Evolutionary conservation across 1,140 invertebrate species (phyloP), one percentile per base, ranked within the genome.

Genomic region (Platyura marginata): DNA sequence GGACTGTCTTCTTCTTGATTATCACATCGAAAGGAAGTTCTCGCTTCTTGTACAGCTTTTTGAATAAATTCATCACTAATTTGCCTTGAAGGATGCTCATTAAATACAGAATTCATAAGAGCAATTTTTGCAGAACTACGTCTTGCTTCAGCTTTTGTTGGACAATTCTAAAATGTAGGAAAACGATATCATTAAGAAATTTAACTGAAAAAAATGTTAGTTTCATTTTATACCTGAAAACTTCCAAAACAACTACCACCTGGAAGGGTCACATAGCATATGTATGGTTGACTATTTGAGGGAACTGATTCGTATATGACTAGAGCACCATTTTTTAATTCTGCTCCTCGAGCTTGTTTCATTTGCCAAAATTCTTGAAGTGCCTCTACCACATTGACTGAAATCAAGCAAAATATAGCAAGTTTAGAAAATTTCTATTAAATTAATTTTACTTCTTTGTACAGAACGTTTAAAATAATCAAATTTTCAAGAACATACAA

Each of bases 351-450:
- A 22, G 81, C 75, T 53, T 85, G 81, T 64, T 95, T 94, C 85
- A 93, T 89, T 66, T 93, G 88, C 90, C 90, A 95, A 63, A 95
- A 95, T 66, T 93, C 89, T 64, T 94, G 89, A 21, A 95, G 66
- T 9, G 89, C 89, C 65, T 94, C 89, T 21, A 94, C 88, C 10
- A 94, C 89, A 66, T 95, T 92, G 46, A 93, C 88, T 83, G 64
- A 46, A 67, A 70, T 60, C 16, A 66, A 29, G 16, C 13, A 34
- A 3, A 34, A 34, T n/a, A 34, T n/a, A 15, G 16, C 4, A 34
- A 34, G 3, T 34, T 4, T 15, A 34, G 3, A 34, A 34, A n/a
- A 6, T n/a, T 11, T n/a, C 3, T 15, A 29, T 29, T 13, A 29
- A 29, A 8, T 29, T n/a, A n/a, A n/a, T n/a, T n/a, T n/a, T n/a